Evolutionary conservation across 2,113 vertebrate genomes (phyloP), one percentile per base, ranked within the genome.

Genomic region (Entomyzon cyanotis): DNA sequence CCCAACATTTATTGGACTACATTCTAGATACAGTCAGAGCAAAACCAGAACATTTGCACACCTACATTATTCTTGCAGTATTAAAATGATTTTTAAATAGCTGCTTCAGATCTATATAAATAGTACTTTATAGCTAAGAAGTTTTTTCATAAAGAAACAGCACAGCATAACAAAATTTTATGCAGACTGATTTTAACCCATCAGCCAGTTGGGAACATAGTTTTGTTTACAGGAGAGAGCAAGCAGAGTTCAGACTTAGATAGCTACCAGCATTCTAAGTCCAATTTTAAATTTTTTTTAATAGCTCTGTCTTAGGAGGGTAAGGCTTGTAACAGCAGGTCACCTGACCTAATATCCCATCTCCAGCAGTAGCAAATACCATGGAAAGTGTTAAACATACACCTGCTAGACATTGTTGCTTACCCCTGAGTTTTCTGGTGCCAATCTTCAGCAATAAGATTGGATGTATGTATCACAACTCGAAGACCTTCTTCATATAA

Each of bases 401-500:
- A 84, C 16, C 9, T n/a, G 22, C n/a, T 28, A 21, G 3, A 35
- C 15, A 59, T 24, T 20, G 9, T 28, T 65, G 82, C 98, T 89
- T 92, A 99, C 99, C 99, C 99, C 88, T 99, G 99, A 53, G 99
- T 99, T 95, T 99, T 99, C 98, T 99, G 99, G 94, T 99, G 98
- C 99, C 99, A 99, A 95, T 99, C 99, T 2, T 97, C 99, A 77
- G 95, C 98, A 96, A 99, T 99, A 87, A 99, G 98, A 97, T 99
- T 99, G 68, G 99, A 99, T 15, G 99, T 99, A 91, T 99, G 98
- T 79, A 99, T 99, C 87, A 99, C 97, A 27, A 99, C 98, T 75
- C 99, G 97, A 94, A 99, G 98, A 64, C 99, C 99, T 98, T 99
- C 99, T 87, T 99, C 98, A 5, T 99, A 99, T 46, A 98, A 98